These are phyloP conservation scores for Herpailurus yagouaroundi DNA, from an alignment of 2,113 vertebrate genomes.

Conservation along the genomic window DNA sequence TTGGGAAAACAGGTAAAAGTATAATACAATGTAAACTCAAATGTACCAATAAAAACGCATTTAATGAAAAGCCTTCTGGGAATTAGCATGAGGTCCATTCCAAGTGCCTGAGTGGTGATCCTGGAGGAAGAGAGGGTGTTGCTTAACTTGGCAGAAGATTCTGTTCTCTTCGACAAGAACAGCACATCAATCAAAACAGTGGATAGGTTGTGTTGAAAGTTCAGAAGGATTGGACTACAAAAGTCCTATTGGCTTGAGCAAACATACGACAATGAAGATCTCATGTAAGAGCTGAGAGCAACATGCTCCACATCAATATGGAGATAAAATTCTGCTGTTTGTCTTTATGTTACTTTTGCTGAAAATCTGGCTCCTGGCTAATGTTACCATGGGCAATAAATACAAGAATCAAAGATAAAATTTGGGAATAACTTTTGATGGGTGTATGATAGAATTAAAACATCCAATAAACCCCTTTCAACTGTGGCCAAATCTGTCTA, in stretches of 20 bases:
- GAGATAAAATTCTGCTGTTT: neutral
- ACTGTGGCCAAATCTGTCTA: neutral
- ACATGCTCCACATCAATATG: neutral
- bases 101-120: neutral
- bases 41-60: slow-evolving; percentile 26
- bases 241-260: neutral
- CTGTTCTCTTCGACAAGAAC: slow-evolving; percentile 48
- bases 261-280: neutral
- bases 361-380: neutral
- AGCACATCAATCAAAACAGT: slow-evolving; percentile 55
- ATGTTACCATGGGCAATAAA: neutral
- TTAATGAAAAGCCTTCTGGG: slow-evolving; percentile 26
- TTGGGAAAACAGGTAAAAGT: neutral
- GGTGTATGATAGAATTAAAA: neutral
- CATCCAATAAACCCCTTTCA: neutral
- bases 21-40: neutral
- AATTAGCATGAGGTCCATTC: neutral
- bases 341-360: neutral
- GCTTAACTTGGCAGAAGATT: slow-evolving; percentile 65
- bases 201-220: neutral
- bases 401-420: slow-evolving; percentile 13
- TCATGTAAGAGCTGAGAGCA: neutral
- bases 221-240: neutral
- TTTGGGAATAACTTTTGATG: neutral
- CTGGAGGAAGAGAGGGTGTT: slow-evolving; percentile 36